Evolutionary conservation across 2,113 vertebrate genomes (phyloP).

Genomic region (Merops nubicus): DNA sequence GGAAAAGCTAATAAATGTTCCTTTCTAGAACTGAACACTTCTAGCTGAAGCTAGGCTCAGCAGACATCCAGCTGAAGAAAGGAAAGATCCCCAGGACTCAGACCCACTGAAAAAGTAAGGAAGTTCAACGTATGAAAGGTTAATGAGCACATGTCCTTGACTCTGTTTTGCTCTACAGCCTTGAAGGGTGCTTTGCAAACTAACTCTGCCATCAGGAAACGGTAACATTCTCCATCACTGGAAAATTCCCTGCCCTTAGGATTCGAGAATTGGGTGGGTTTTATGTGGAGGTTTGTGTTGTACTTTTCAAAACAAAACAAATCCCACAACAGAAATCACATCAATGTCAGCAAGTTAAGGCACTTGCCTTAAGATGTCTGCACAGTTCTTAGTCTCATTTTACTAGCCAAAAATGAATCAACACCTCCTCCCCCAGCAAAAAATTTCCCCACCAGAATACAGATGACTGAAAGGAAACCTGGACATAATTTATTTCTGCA

Average conservation of each 20-base stretch:
- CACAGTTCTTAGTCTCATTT: not conserved
- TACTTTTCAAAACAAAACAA: no score
- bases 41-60: not conserved
- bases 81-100: not conserved
- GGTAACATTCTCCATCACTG: not conserved
- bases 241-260: not conserved
- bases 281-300: not conserved
- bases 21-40: not conserved
- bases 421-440: no score
- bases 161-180: not conserved
- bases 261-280: not conserved
- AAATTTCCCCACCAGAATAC: not conserved
- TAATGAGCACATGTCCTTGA: not conserved
- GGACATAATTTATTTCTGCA: not conserved
- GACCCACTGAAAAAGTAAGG: not conserved
- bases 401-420: not conserved
- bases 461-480: not conserved
- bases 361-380: not conserved
- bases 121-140: not conserved
- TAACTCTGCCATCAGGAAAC: not conserved
- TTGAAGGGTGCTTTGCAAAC: not conserved
- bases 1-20: not conserved
- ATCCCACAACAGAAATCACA: not conserved
- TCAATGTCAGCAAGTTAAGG: not conserved
- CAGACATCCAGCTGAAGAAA: not conserved